These are phyloP conservation scores for Flexamia atlantica DNA, from an alignment of 2,888 invertebrate genomes.

Conservation along the genomic window DNA sequence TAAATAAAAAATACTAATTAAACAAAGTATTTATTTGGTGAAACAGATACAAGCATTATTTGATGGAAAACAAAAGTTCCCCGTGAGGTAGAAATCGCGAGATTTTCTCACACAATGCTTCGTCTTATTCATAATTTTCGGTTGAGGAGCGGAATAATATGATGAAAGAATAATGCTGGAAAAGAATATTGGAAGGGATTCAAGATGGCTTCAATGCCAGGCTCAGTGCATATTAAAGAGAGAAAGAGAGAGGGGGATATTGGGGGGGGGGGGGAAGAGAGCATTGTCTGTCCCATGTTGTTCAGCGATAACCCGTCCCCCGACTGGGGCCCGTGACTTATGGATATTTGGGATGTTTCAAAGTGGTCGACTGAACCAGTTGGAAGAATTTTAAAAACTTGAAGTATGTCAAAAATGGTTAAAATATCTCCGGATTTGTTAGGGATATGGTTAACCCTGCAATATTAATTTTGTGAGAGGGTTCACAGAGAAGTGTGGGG, in stretches of 20 bases:
- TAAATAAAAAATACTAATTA: too few relatives aligned
- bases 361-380: not conserved
- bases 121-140: not conserved
- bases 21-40: not conserved
- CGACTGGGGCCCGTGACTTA: slow-evolving; percentile 67
- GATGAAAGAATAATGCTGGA: not conserved
- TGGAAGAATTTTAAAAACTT: too few relatives aligned
- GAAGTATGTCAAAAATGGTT: too few relatives aligned
- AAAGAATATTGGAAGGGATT: slow-evolving; percentile 20
- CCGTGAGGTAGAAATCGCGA: not conserved
- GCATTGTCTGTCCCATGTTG: not conserved
- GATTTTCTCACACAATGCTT: too few relatives aligned
- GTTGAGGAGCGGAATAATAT: not conserved
- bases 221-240: slow-evolving; percentile 43
- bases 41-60: not conserved
- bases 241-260: not conserved
- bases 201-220: slow-evolving; percentile 22
- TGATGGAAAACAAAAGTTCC: not conserved
- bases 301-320: slow-evolving; percentile 69
- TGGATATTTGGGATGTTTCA: slow-evolving; percentile 64
- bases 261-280: not conserved
- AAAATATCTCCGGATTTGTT: too few relatives aligned
- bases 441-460: too few relatives aligned
- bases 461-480: too few relatives aligned
- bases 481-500: too few relatives aligned